Base-by-base conservation (phyloP, 2,797 vertebrate genomes). In the Ibycter americanus region DNA sequence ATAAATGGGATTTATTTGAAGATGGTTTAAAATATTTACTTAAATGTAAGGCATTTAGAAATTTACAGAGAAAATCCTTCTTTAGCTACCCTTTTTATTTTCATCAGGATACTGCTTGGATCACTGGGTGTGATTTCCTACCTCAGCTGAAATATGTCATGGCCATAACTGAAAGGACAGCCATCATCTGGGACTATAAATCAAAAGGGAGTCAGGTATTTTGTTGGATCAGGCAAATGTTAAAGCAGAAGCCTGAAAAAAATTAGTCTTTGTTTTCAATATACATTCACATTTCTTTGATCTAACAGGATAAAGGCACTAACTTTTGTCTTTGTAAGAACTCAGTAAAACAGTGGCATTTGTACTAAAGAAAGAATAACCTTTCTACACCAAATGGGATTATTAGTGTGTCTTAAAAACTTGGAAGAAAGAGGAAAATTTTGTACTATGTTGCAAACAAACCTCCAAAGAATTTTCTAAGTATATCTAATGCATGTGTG, bases 161-260 rank as follows among this genome's bases (percentile, higher is more conserved):
- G 42, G 97, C 97, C 92, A 97, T 98, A 34, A 98, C 98, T 18
- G 98, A 98, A 95, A 98, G 97, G 88, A 97, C 97, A 31, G 47
- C 98, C 51, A 71, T 98, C n/a, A 15, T 98, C 89, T 98, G 98
- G 98, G 97, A 98, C 96, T 98, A 98, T 87, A 98, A 98, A 97
- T 93, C 97, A 83, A 97, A 97, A 82, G 97, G 95, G 8, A 97
- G 12, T 27, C 54, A 97, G 97, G 98, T 98, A 98, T 36, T 46
- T 11, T 79, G 14, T 34, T 51, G 31, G 14, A 80, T 92, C 21
- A 68, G 21, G n/a, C 26, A 90, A 90, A 79, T 62, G 27, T 46
- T 59, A 82, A 83, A 67, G 42, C 76, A 36, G 29, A 67, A 87
- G 31, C 36, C 23, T 65, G 38, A 25, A 68, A 80, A 70, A 74